Percentiles rank a stretch among this genome's conserved stretches.
Conservation (phyloP, 2,113 vertebrate species). For the Pelvicachromis taeniatus region DNA sequence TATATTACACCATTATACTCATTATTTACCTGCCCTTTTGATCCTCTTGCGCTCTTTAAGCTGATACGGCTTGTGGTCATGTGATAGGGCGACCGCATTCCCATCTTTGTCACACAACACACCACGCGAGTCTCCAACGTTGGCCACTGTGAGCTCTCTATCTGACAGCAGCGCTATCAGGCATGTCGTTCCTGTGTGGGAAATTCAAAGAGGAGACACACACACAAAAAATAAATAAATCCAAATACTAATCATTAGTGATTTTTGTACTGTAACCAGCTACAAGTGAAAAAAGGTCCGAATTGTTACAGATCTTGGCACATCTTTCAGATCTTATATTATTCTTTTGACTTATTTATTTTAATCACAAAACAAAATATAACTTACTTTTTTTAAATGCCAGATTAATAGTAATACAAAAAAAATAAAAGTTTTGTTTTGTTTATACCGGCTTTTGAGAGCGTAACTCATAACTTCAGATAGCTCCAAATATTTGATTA, state of each 20-base stretch:
- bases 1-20: neutral
- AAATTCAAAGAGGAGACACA: neutral
- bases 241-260: neutral
- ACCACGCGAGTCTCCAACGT: conserved; percentile 92
- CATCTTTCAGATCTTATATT: neutral
- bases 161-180: conserved; percentile 90
- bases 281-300: neutral
- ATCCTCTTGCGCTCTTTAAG: conserved; percentile 97
- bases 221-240: neutral
- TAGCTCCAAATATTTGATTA: neutral
- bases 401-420: neutral
- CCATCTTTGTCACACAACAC: conserved; percentile 97
- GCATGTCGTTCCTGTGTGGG: conserved; percentile 84
- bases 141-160: conserved; percentile 93
- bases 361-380: neutral
- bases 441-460: neutral
- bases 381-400: neutral
- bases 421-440: neutral
- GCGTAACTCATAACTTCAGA: neutral
- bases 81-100: conserved; percentile 90
- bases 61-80: conserved; percentile 98
- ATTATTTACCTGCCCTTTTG: conserved; percentile 88
- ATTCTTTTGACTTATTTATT: neutral
- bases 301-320: neutral
- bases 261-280: neutral